Conservation (phyloP, 2,888 invertebrate genomes). For the Mystacides longicornis region DNA sequence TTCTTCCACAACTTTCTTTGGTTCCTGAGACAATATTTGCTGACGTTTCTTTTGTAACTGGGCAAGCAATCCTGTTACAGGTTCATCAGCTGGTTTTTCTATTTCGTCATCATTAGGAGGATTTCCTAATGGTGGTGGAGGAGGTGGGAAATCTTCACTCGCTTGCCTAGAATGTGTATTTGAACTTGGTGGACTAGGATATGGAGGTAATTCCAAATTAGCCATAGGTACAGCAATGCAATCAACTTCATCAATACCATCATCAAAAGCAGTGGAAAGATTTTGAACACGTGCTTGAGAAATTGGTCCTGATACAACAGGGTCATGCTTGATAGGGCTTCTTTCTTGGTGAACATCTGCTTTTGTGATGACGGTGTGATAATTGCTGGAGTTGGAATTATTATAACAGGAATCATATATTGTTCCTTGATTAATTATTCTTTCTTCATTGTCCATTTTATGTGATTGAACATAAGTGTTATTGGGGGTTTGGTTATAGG, state of each 20-base stretch:
- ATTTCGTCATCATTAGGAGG: conserved; percentile 44
- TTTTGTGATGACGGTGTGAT: conserved; percentile 69
- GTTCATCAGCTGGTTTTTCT: conserved; percentile 25
- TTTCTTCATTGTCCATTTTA: conserved; percentile 8
- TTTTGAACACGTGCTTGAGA: conserved; percentile 39
- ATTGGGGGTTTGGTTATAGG: conserved; percentile 33
- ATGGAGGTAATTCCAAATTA: conserved; percentile 63
- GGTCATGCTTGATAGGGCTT: conserved; percentile 54
- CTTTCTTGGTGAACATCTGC: conserved; percentile 83
- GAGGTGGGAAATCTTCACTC: conserved; percentile 85
- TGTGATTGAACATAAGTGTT: conserved; percentile 13
- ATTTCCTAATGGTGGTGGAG: conserved; percentile 71
- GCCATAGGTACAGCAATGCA: conserved; percentile 44
- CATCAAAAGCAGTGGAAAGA: conserved; percentile 40
- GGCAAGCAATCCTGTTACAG: conserved; percentile 47
- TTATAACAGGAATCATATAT: conserved; percentile 28
- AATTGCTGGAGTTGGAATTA: conserved; percentile 36
- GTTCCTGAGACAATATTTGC: conserved; percentile 48
- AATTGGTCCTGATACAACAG: conserved; percentile 32
- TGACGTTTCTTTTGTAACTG: conserved; percentile 59
- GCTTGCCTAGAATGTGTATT: conserved; percentile 76
- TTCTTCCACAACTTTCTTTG: conserved; percentile 36
- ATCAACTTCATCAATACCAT: conserved; percentile 58
- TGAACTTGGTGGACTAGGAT: conserved; percentile 71
- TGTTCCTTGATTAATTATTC: conserved; percentile 8